Base-by-base conservation (phyloP, 2,113 vertebrate species). In the Gobiocypris rarus region DNA sequence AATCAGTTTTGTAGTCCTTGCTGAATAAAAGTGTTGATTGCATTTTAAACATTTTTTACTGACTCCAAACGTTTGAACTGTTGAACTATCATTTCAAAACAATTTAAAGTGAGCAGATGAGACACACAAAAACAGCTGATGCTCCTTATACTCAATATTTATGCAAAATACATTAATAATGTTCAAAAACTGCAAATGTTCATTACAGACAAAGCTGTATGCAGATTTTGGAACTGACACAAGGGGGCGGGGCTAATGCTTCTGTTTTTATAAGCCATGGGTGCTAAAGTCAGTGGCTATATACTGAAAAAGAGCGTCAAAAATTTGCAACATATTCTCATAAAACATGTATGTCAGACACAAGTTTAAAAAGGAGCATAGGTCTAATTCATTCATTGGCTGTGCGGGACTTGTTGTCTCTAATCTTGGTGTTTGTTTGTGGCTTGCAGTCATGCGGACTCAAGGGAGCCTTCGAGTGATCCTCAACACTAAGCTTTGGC, bases 401-500 rank as follows among this genome's bases (percentile, higher is more conserved):
- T 8, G 43, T 34, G 43, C 0, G 9, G 43, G 43, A 45, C 43
- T 10, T 4, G 19, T 19, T 3, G 6, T 22, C n/a, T 22, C 22
- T 45, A 3, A 69, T 22, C 31, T 9, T 2, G 8, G 54, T 63
- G 63, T 38, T 26, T 73, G 56, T 69, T 52, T 71, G 17, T 88
- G 58, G 24, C 8, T 74, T 88, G 86, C 91, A 97, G 98, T 99
- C 89, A 99, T 99, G 98, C 95, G 98, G 90, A 99, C 98, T 86
- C 98, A 99, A 88, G 98, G 98, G 84, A 99, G 98, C 89, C 93
- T 99, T 86, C 94, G 98, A 81, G 93, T 99, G 87, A 99, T 99
- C 93, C 94, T 99, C 87, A 99, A 99, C 92, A 99, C 98, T 87
- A 99, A 99, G 91, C 95, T 99, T 24, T 99, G 98, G 98, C 94